phyloP scores from a whole-genome alignment of 2,888 invertebrate species.

The Pseudoips prasinana region DNA sequence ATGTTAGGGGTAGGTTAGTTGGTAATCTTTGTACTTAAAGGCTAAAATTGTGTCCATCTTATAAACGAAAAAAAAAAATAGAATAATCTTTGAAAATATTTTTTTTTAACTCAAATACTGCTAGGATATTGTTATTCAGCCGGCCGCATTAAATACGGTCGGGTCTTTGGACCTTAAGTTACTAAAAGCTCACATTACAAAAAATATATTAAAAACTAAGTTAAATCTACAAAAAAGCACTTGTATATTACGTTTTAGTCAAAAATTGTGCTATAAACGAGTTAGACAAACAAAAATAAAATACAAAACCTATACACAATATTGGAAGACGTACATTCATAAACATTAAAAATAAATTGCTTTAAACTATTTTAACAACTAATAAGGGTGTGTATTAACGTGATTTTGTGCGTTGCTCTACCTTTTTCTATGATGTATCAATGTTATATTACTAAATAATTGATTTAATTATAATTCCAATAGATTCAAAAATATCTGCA shows the following conservation, averaged over 20 bases:
- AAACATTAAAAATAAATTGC: constrained; percentile 32
- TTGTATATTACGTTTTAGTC: constrained; percentile 53
- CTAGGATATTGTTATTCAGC: constrained; percentile 50
- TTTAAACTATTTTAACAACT: constrained; percentile 25
- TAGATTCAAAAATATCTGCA: no score
- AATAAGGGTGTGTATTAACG: constrained; percentile 14
- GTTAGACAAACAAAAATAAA: constrained; percentile 43
- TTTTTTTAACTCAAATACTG: constrained; percentile 60
- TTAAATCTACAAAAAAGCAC: constrained; percentile 63
- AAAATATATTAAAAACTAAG: constrained; percentile 52
- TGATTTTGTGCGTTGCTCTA: constrained; percentile 3
- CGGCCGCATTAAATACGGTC: constrained; percentile 60
- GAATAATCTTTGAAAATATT: constrained; percentile 41
- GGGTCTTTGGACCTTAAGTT: constrained; percentile 75
- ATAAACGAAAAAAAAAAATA: constrained; percentile 48
- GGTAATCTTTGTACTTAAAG: constrained; percentile 73
- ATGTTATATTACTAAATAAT: no score
- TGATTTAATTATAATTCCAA: no score
- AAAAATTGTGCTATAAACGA: constrained; percentile 61
- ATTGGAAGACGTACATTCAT: constrained; percentile 68
- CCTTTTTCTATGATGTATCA: not conserved
- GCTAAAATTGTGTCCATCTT: constrained; percentile 56
- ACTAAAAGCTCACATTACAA: constrained; percentile 65
- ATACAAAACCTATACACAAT: constrained; percentile 45
- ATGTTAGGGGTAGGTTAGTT: constrained; percentile 70